Percentiles rank a stretch among this genome's conserved stretches.
Conservation (phyloP, 2,888 invertebrate species). For the Steromphala cineraria region DNA sequence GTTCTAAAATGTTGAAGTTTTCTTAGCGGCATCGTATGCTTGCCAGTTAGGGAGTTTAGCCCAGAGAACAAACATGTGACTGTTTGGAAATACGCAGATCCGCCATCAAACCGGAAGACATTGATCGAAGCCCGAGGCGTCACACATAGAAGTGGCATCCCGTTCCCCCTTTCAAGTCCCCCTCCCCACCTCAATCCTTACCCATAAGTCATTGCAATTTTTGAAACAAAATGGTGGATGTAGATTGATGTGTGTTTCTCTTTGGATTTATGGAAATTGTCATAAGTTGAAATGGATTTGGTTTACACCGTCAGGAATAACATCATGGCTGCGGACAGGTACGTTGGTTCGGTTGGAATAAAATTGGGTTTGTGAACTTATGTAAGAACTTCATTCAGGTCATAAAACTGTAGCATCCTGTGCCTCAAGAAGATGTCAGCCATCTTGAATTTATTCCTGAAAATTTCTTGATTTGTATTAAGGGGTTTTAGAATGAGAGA, state of each 20-base stretch:
- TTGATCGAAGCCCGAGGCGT: slow-evolving; percentile 25
- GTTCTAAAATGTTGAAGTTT: not conserved
- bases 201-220: slow-evolving; percentile 6
- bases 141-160: slow-evolving; percentile 19
- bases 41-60: slow-evolving; percentile 2
- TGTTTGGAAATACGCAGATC: slow-evolving; percentile 27
- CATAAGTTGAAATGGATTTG: not conserved
- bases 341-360: not conserved
- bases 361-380: no score
- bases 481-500: no score
- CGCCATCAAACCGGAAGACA: slow-evolving; percentile 29
- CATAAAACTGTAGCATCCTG: no score
- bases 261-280: not conserved
- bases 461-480: no score
- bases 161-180: not conserved
- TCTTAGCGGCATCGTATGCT: not conserved
- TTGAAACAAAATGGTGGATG: slow-evolving; percentile 1
- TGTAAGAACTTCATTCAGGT: no score
- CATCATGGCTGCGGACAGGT: slow-evolving; percentile 16
- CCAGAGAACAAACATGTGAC: slow-evolving; percentile 11
- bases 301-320: not conserved
- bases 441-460: no score
- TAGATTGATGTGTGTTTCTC: not conserved
- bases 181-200: not conserved
- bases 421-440: no score